Evolutionary conservation across 2,888 invertebrate species (phyloP), one percentile per base, ranked within the genome.

Genomic region (Odontothrips loti): DNA sequence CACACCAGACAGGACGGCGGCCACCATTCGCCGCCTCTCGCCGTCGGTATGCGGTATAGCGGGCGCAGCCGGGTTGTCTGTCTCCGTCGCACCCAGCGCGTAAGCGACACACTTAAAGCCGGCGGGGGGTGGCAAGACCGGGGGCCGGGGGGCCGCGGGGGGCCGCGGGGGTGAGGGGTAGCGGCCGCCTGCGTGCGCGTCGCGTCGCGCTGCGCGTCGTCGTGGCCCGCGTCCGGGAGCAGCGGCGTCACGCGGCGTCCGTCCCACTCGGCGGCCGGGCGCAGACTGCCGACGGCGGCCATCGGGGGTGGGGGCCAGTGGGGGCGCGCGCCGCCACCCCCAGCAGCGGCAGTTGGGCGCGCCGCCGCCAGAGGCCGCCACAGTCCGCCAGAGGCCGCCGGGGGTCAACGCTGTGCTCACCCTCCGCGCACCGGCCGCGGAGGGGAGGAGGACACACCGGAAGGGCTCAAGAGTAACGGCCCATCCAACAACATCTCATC

Each of bases 401-500:
- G 63, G 20, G 63, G 63, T 68, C 68, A 23, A 23, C 68, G 23
- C n/a, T 1, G 68, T 23, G n/a, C 27, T 20, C 63, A 63, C 48
- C 48, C 15, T 63, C 63, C 11, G 63, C 63, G 20, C 63, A 11
- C 63, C 63, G 63, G 20, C 63, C 15, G 51, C 6, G 51, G 51
- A 1, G 51, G 51, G 51, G 51, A 3, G 20, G 51, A 10, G 51
- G 15, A 51, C 34, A 43, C 34, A 43, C 34, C 34, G 34, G 34
- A 43, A 43, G 34, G 34, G 34, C 34, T 43, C 34, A 58, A 58
- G 58, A 58, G 58, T 9, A 58, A 58, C 58, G 58, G 58, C 58
- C 58, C 20, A 51, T 51, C 51, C 51, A 51, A 51, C 51, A 58
- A 58, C 58, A 58, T 58, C 58, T 58, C 58, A 58, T 58, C 58